Evolutionary conservation across 1,140 invertebrate species (phyloP).

Genomic region (Drosophila tropicalis): DNA sequence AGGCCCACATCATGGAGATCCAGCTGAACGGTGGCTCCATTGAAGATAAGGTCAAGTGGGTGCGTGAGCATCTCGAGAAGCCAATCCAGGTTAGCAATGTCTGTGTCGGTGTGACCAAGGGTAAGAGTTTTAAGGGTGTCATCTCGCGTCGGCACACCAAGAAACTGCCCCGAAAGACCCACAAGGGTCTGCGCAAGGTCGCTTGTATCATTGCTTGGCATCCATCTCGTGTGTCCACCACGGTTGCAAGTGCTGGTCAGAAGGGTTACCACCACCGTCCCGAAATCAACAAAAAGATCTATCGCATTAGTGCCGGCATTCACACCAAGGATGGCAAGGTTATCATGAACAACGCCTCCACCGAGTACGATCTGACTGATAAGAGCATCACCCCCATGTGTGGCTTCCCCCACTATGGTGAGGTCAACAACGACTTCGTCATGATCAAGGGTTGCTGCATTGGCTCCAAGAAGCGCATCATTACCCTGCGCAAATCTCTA

Average conservation of each 20-base stretch:
- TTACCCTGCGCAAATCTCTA: slow-evolving; percentile 98
- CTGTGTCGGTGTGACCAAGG: slow-evolving; percentile 99
- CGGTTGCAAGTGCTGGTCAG: slow-evolving; percentile 99
- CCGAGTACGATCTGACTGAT: slow-evolving; percentile 98
- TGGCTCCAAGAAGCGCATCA: slow-evolving; percentile 99
- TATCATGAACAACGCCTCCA: slow-evolving; percentile 99
- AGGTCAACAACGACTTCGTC: slow-evolving; percentile 99
- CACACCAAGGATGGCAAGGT: slow-evolving; percentile 98
- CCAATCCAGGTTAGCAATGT: slow-evolving; percentile 94
- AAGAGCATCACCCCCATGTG: slow-evolving; percentile 99
- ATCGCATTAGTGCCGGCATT: slow-evolving; percentile 95
- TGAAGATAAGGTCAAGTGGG: slow-evolving; percentile 98
- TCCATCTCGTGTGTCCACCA: slow-evolving; percentile 99
- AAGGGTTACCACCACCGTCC: slow-evolving; percentile 99
- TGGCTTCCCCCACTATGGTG: slow-evolving; percentile 99
- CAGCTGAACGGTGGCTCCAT: slow-evolving; percentile 99
- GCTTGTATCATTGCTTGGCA: slow-evolving; percentile 99
- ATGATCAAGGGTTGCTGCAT: slow-evolving; percentile 99
- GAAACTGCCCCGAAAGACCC: slow-evolving; percentile 99
- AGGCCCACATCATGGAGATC: slow-evolving; percentile 99
- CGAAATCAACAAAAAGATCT: slow-evolving; percentile 99
- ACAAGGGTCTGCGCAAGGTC: slow-evolving; percentile 99
- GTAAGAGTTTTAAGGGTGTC: slow-evolving; percentile 99
- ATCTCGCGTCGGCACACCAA: slow-evolving; percentile 99
- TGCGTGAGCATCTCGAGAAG: slow-evolving; percentile 97